Conservation (phyloP, 2,797 vertebrate genomes). For the Eidolon dupreanum region DNA sequence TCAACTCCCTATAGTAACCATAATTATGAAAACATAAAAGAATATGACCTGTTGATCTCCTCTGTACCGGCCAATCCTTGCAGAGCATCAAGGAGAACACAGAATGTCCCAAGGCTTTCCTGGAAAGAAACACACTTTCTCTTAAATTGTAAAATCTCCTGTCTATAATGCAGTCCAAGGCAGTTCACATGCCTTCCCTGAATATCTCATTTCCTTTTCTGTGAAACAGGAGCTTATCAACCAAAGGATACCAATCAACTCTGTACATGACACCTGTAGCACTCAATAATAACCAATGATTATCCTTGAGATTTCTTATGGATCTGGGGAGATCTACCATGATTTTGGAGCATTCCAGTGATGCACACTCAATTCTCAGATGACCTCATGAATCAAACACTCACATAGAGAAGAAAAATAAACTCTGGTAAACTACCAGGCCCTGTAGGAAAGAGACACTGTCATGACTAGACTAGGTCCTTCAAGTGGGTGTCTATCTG, state of each 20-base stretch:
- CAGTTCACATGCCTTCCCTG: not conserved
- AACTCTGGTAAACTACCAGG: not conserved
- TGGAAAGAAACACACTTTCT: not conserved
- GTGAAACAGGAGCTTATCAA: not conserved
- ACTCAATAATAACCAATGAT: not conserved
- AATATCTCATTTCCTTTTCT: conserved; percentile 33
- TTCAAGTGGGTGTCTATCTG: not conserved
- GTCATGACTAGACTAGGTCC: too few species aligned
- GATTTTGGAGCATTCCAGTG: not conserved
- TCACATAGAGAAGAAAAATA: not conserved
- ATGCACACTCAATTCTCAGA: not conserved
- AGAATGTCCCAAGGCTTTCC: not conserved
- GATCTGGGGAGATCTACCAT: not conserved
- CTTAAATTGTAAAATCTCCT: not conserved
- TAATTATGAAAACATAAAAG: not conserved
- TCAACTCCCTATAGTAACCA: not conserved
- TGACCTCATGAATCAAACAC: not conserved
- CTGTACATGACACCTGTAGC: not conserved
- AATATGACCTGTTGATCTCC: not conserved
- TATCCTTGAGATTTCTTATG: not conserved
- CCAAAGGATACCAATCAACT: too few species aligned
- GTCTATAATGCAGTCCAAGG: not conserved
- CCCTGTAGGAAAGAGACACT: not conserved
- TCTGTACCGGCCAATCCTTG: not conserved
- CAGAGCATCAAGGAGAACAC: not conserved